phyloP scores from a whole-genome alignment of 2,113 vertebrate genomes.

The Sorex fumeus region DNA sequence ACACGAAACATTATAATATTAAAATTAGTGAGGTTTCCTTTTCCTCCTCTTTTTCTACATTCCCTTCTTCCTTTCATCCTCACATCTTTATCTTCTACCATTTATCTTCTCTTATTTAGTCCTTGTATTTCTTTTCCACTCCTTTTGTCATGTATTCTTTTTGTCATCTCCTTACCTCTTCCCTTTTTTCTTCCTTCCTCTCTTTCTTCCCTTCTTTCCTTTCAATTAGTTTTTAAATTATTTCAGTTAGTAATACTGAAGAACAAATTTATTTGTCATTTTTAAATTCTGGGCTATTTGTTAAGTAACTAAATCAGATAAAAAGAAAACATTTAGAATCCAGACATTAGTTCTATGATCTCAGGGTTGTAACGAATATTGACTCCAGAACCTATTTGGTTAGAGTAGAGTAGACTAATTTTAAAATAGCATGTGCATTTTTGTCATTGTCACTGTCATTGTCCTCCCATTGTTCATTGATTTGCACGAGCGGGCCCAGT shows the following conservation, averaged over 20 bases:
- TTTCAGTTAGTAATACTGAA: conserved; percentile 37
- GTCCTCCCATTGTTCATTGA: too few species aligned
- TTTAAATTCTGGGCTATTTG: neutral
- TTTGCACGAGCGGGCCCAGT: too few species aligned
- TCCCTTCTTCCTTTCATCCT: neutral
- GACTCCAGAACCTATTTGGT: neutral
- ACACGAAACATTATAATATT: neutral
- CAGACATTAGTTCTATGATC: neutral
- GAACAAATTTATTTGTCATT: conserved; percentile 4
- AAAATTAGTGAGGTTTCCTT: neutral
- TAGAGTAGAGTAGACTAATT: neutral
- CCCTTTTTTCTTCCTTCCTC: neutral
- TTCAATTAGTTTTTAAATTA: neutral
- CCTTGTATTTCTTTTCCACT: too few species aligned
- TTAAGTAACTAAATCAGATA: neutral
- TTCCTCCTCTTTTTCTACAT: neutral
- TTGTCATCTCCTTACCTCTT: too few species aligned
- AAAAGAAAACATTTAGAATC: conserved; percentile 7
- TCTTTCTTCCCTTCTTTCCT: neutral
- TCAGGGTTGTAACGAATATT: neutral
- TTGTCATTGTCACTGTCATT: too few species aligned
- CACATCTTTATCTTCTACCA: neutral
- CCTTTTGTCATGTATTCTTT: too few species aligned
- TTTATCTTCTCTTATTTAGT: neutral
- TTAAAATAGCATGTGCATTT: neutral